A percentile compares a stretch with the other conserved stretches of the same genome.
These are phyloP conservation scores for Glomeris marginata DNA, from an alignment of 2,888 invertebrate genomes.

Conservation along the genomic window DNA sequence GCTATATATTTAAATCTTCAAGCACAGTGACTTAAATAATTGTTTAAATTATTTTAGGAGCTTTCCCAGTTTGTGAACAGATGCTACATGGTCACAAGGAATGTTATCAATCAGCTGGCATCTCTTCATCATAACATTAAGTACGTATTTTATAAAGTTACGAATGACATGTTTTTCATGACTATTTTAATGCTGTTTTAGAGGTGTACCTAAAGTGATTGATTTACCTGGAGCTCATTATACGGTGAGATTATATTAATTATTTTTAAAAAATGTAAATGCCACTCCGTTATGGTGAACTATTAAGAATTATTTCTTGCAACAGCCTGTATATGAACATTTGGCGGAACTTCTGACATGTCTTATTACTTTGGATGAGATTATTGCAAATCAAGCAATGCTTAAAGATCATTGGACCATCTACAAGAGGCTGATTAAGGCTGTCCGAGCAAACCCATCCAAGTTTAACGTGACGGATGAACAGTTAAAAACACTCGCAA, in stretches of 20 bases:
- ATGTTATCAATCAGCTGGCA: conserved; percentile 58
- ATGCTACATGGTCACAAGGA: conserved; percentile 52
- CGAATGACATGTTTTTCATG: neutral
- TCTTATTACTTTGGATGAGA: conserved; percentile 47
- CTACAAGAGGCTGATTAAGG: conserved; percentile 57
- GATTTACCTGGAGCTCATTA: conserved; percentile 32
- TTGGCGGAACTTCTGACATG: conserved; percentile 35
- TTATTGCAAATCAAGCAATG: conserved; percentile 41
- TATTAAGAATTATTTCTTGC: neutral
- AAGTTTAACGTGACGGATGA: conserved; percentile 44
- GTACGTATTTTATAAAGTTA: conserved; percentile 2
- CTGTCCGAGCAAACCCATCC: conserved; percentile 46
- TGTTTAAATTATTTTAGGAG: conserved; percentile 25
- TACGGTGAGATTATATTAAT: conserved; percentile 22
- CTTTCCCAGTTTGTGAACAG: conserved; percentile 52
- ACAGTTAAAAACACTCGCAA: conserved; percentile 50
- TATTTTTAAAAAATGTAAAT: neutral
- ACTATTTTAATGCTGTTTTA: conserved; percentile 18
- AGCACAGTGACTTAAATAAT: neutral
- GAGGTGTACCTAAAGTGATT: conserved; percentile 27
- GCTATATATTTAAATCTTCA: neutral
- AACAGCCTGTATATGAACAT: conserved; percentile 31
- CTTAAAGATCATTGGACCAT: conserved; percentile 56
- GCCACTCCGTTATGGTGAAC: neutral
- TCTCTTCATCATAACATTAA: conserved; percentile 38